Base-by-base conservation (phyloP, 1,140 invertebrate species). In the Plectus sambesii region DNA sequence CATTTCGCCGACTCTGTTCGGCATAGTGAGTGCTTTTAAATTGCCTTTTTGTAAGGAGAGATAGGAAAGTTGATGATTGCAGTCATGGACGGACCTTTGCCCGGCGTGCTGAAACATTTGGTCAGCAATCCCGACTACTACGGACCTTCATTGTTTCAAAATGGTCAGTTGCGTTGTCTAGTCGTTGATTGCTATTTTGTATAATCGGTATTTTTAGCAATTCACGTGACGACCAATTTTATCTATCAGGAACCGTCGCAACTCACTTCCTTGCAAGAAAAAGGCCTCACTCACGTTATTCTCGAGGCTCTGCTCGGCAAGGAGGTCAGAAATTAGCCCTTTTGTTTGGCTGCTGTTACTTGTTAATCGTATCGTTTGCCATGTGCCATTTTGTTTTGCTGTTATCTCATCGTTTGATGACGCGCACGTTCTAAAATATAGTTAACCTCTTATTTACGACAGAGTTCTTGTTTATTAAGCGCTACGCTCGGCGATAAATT, bases 51-150 rank as follows among this genome's bases (percentile, higher is more conserved):
- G 26, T 37, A 49, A 29, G 20, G 24, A 8, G 47, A 41, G 42
- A 6, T 5, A 6, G 8, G 36, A 27, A 27, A 59, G 49, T 55
- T 35, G 25, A 56, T 51, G 44, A 20, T 29, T 67, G 70, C 48
- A 75, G 79, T 89, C 20, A 90, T 90, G 86, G 87, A 90, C 70
- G 83, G 83, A 1, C 82, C 81, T 25, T 69, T 90, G 33, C 86
- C 86, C 0, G 76, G 77, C 29, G 83, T 85, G 3, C 65, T 90
- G 17, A 83, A 84, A 56, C 85, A 90, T 64, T 86, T 90, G 30
- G 87, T 90, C 43, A 85, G 84, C 53, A 89, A 90, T 75, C 82
- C 85, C 0, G 84, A 89, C 62, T 90, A 88, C 69, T 90, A 88
- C 69, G 86, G 87, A 2, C 81, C 85, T 5, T 87, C 85, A 3